Conservation (phyloP, 2,797 vertebrate genomes). For the Glossophaga mutica region DNA sequence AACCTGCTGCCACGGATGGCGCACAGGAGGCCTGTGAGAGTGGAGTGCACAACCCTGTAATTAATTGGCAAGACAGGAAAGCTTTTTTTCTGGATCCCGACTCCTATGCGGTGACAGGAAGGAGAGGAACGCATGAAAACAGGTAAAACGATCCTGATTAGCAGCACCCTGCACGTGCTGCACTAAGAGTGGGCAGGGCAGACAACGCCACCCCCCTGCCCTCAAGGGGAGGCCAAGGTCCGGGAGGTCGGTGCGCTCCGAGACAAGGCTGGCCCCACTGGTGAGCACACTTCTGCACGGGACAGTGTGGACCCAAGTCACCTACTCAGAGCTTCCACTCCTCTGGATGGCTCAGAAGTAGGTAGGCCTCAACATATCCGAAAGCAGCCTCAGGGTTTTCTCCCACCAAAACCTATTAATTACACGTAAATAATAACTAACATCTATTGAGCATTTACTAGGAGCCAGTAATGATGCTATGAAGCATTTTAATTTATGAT, state of each 20-base stretch:
- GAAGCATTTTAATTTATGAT: not conserved
- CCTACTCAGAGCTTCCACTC: not conserved
- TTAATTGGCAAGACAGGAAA: rapidly evolving
- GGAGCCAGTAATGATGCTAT: not conserved
- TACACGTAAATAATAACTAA: not conserved
- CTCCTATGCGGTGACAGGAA: rapidly evolving
- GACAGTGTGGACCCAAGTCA: not conserved
- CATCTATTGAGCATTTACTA: not conserved
- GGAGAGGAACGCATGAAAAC: rapidly evolving
- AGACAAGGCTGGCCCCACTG: not conserved
- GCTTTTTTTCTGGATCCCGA: not conserved
- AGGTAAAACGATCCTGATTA: not conserved
- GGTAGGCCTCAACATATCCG: not conserved
- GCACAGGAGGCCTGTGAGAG: not conserved
- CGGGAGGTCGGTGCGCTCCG: rapidly evolving
- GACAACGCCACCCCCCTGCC: rapidly evolving
- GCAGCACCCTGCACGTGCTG: rapidly evolving
- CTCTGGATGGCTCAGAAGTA: not conserved
- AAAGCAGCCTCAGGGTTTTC: not conserved
- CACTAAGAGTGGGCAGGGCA: not conserved
- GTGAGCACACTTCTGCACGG: not conserved
- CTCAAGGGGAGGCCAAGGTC: not conserved
- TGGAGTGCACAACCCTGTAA: not conserved
- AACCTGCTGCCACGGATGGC: not conserved
- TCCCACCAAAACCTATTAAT: not conserved